Conservation (phyloP, 2,113 vertebrate genomes). For the Gallinago jamesoni region DNA sequence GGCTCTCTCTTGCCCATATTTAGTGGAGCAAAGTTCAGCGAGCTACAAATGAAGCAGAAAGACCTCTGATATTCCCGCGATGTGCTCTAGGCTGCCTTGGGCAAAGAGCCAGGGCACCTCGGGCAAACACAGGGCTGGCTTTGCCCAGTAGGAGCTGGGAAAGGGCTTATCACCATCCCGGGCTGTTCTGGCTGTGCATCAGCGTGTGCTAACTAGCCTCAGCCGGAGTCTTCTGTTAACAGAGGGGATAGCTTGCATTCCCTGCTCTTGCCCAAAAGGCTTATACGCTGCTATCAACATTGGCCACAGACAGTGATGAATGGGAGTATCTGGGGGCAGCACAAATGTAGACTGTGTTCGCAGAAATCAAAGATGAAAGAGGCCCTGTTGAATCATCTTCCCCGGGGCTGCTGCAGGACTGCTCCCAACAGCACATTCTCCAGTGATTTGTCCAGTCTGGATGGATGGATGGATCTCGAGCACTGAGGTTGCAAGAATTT, state of each 20-base stretch:
- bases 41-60: not conserved
- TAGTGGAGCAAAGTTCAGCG: conserved; percentile 32
- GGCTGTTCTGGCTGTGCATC: not conserved
- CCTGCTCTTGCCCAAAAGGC: not conserved
- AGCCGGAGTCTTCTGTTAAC: rapidly evolving
- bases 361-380: not conserved
- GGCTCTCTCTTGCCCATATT: not conserved
- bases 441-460: not conserved
- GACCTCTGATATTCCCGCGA: not conserved
- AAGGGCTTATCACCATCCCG: rapidly evolving
- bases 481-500: not conserved
- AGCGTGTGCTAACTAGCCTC: not conserved
- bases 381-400: not conserved
- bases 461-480: not conserved
- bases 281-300: rapidly evolving
- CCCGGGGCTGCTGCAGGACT: not conserved
- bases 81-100: not conserved
- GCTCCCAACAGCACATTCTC: not conserved
- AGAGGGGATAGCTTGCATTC: not conserved
- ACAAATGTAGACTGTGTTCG: not conserved
- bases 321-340: not conserved
- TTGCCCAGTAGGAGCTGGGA: not conserved
- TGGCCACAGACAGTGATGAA: not conserved
- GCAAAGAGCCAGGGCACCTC: not conserved
- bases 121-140: not conserved